Evolutionary conservation across 1,140 invertebrate genomes (phyloP), one percentile per base, ranked within the genome.

Genomic region (Drosophila varians): DNA sequence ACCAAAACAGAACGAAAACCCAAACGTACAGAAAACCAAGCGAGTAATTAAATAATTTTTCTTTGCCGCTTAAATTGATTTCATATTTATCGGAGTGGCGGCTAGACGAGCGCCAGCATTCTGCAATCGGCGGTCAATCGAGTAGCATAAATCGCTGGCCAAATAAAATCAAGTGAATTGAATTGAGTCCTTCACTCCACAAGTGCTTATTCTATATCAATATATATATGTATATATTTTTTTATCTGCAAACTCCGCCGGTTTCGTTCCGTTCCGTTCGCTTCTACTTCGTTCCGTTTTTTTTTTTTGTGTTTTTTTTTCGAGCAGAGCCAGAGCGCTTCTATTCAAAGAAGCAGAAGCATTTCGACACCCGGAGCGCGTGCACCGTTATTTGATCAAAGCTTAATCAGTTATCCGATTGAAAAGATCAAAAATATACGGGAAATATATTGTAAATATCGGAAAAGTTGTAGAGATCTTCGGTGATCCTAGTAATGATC

Each of bases 1-100:
- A 61, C 55, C 51, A 56, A 42, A 61, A 18, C 12, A 21, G 16
- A 46, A 23, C 54, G 8, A 48, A 31, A 36, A 43, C 28, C 42
- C 9, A 14, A 78, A 52, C 57, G n/a, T n/a, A 64, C 36, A 64
- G 40, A 51, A 45, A 51, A 68, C 42, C 56, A 66, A 54, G 74
- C 56, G 64, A 73, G 69, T 78, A 87, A 87, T 87, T 82, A 77
- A 87, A 87, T 82, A 87, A 88, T 82, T 88, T 38, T 87, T 73
- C 70, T 74, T 77, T 82, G 77, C 57, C 73, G 74, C 55, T 34
- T 26, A 76, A 72, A 72, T 76, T 56, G 64, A 73, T 68, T 84
- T 77, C 65, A 82, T 88, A 87, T 87, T 87, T 87, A 82, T 82
- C 77, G 77, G 69, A 28, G 55, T 25, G 54, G 56, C 74, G 60